Base-by-base conservation (phyloP, 2,888 invertebrate species). In the Epirrhoe alternata region DNA sequence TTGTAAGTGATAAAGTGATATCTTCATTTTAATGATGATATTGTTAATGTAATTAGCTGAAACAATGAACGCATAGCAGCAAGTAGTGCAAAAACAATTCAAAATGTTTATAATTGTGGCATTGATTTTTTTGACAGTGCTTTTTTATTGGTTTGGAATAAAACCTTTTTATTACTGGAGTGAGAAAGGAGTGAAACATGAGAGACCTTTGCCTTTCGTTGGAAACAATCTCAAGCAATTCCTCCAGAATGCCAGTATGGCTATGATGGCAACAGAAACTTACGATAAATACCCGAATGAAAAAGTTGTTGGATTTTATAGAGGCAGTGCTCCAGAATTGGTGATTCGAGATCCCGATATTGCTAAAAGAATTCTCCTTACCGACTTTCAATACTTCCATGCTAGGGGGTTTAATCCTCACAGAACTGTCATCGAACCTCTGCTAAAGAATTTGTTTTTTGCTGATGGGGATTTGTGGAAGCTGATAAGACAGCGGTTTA, bases 381-480 rank as follows among this genome's bases (percentile, higher is more conserved):
- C 86, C 0, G 91, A 92, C 72, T 92, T 90, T 45, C 78, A 85
- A 61, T 78, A 75, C 70, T 92, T 92, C 69, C 75, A 88, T 68
- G 81, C 85, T 6, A 84, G 92, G 81, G 90, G 90, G 3, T 69
- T 91, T 10, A 79, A 82, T 70, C 78, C 86, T 0, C 84, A 90
- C 57, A 87, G 85, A 70, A 86, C 77, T 35, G 86, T 85, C 3
- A 78, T 86, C 5, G 91, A 92, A 73, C 91, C 90, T 0, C 74
- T 92, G 61, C 42, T 90, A 47, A 86, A 81, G 71, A 92, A 92
- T 72, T 74, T 92, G 60, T 92, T 92, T 68, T 87, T 89, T 61
- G 87, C 86, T 52, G 92, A 91, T 61, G 91, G 92, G 7, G 92
- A 92, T 66, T 71, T 86, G 45, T 92, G 92, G 92, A 83, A 82